Percentiles rank a stretch among this genome's conserved stretches.
Evolutionary conservation across 2,113 vertebrate genomes (phyloP).

Genomic region (Tupaia chinensis): DNA sequence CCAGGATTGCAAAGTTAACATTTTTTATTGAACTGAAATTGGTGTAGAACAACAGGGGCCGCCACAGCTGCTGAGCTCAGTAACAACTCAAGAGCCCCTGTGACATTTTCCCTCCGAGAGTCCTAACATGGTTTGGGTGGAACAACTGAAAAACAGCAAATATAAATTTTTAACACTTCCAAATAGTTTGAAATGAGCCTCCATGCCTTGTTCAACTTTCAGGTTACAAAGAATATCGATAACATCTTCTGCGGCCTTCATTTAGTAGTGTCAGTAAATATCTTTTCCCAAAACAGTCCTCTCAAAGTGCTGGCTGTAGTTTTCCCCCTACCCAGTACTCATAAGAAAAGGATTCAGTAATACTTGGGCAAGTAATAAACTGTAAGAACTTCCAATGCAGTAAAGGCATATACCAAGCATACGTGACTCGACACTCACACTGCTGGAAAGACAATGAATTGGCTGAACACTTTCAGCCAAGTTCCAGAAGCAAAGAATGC

Average conservation of each 20-base stretch:
- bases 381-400: constrained; percentile 54
- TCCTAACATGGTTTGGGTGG: neutral
- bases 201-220: constrained; percentile 39
- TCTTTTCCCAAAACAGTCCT: neutral
- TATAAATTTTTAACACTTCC: constrained; percentile 24
- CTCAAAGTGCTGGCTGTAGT: constrained; percentile 5
- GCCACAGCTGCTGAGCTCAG: constrained; percentile 65
- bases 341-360: constrained; percentile 21
- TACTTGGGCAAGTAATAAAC: constrained; percentile 16
- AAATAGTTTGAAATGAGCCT: constrained; percentile 52
- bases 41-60: constrained; percentile 82
- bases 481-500: constrained; percentile 21
- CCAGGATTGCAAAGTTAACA: constrained; percentile 79
- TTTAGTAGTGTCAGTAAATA: constrained; percentile 21
- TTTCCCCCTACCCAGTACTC: neutral
- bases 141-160: constrained; percentile 42
- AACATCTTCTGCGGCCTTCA: constrained; percentile 8
- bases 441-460: neutral
- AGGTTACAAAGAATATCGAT: constrained; percentile 56
- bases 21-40: constrained; percentile 88
- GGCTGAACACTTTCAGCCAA: neutral
- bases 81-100: constrained; percentile 27
- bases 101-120: neutral
- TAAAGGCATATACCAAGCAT: neutral
- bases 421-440: neutral